Conservation (phyloP, 2,888 invertebrate genomes). For the Omphaloscelis lunosa region DNA sequence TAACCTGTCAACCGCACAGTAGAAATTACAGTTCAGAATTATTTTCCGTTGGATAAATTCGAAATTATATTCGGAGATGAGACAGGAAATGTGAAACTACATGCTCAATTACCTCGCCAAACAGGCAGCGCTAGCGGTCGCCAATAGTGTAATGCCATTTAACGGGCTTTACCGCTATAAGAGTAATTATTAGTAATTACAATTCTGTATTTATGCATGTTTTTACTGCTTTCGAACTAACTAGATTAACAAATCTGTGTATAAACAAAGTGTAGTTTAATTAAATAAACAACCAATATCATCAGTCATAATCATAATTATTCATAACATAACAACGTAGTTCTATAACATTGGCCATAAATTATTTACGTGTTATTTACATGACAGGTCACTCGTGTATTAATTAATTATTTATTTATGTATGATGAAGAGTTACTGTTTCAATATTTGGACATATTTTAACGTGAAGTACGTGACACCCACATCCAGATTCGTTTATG, state of each 20-base stretch:
- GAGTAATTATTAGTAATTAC: constrained; percentile 17
- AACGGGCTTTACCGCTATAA: constrained; percentile 51
- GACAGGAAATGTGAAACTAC: constrained; percentile 68
- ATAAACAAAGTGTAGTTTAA: constrained; percentile 17
- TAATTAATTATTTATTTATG: constrained; percentile 43
- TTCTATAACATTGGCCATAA: constrained; percentile 14
- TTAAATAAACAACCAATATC: constrained; percentile 42
- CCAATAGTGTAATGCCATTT: constrained; percentile 55
- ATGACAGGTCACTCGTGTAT: constrained; percentile 35
- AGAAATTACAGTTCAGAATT: constrained; percentile 57
- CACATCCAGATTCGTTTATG: neutral
- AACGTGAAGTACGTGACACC: neutral
- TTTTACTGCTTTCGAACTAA: constrained; percentile 16
- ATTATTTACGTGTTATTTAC: constrained; percentile 46
- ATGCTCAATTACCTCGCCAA: constrained; percentile 76
- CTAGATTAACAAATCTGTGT: constrained; percentile 21
- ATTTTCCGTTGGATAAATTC: constrained; percentile 62
- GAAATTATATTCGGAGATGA: constrained; percentile 65
- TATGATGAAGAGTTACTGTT: constrained; percentile 35
- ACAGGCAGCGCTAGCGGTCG: constrained; percentile 61
- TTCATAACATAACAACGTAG: constrained; percentile 3
- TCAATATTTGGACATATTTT: constrained; percentile 28
- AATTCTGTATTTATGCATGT: neutral
- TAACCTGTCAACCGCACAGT: constrained; percentile 60
- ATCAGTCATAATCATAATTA: constrained; percentile 23